Percentiles rank a stretch among this genome's conserved stretches.
phyloP scores from a whole-genome alignment of 2,113 vertebrate genomes.

The Mesocricetus auratus region DNA sequence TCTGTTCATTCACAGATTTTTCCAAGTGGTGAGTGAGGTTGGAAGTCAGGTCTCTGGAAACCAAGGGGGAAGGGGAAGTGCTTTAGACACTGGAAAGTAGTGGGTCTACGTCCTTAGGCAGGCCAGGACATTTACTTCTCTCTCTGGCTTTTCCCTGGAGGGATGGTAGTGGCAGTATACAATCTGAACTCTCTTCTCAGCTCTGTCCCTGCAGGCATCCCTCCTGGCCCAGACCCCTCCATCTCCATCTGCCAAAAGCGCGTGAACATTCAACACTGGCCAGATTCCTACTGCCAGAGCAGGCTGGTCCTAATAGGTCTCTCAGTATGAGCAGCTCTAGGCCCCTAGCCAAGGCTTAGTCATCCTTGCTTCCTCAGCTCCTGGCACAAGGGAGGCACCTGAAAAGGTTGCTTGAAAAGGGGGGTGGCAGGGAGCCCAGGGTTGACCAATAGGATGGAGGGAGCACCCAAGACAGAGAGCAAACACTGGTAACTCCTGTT shows the following conservation, averaged over 20 bases:
- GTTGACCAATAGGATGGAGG: not conserved
- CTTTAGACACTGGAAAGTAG: not conserved
- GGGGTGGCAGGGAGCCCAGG: not conserved
- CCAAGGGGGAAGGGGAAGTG: not conserved
- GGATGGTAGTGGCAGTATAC: not conserved
- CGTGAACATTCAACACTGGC: slow-evolving; percentile 41
- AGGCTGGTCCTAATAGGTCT: slow-evolving; percentile 72
- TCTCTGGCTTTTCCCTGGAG: slow-evolving; percentile 34
- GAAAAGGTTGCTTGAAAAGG: not conserved
- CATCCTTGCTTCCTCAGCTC: slow-evolving; percentile 39
- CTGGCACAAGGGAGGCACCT: not conserved
- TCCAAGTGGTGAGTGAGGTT: not conserved
- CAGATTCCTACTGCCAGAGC: slow-evolving; percentile 62
- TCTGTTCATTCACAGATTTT: not conserved
- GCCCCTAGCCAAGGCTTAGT: slow-evolving; percentile 60
- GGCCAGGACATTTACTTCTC: not conserved
- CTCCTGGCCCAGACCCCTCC: slow-evolving; percentile 61
- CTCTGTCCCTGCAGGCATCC: slow-evolving; percentile 19
- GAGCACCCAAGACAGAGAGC: not conserved
- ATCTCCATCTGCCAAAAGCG: slow-evolving; percentile 72
- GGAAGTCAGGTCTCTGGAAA: not conserved
- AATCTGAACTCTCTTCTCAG: slow-evolving; percentile 42
- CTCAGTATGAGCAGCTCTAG: slow-evolving; percentile 59
- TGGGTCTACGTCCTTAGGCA: not conserved
- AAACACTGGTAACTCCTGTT: not conserved